These are phyloP conservation scores for Pelobates cultripes DNA, from an alignment of 2,797 vertebrate species.

Conservation along the genomic window DNA sequence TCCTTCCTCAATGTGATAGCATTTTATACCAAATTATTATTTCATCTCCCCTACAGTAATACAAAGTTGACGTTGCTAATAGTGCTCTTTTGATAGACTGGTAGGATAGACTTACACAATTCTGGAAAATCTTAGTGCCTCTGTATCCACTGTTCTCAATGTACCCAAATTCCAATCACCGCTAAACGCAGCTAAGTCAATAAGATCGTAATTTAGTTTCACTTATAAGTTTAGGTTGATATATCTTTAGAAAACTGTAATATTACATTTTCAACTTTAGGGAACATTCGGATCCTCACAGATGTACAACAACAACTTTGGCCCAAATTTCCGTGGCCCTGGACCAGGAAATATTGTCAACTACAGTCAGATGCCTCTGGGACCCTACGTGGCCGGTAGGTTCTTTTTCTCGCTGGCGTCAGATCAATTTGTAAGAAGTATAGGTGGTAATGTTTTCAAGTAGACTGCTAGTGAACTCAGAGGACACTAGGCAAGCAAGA, in stretches of 20 bases:
- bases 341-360: constrained; percentile 92
- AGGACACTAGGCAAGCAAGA: constrained; percentile 29
- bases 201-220: no score
- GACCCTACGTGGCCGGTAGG: constrained; percentile 95
- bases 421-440: neutral
- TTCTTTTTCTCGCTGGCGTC: neutral
- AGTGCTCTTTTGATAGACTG: no score
- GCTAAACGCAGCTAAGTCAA: no score
- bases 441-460: constrained; percentile 14
- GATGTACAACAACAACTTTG: constrained; percentile 90
- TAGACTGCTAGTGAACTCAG: neutral
- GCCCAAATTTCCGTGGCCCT: constrained; percentile 87
- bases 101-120: no score
- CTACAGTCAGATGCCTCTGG: constrained; percentile 98
- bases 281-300: constrained; percentile 89
- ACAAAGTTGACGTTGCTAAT: no score
- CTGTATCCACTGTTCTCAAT: no score
- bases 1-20: no score
- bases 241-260: neutral
- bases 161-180: no score
- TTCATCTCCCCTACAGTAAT: no score
- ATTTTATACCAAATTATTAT: no score
- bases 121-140: no score
- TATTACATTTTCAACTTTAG: constrained; percentile 67
- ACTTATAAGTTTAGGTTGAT: no score